Evolutionary conservation across 2,797 vertebrate species (phyloP), one percentile per base, ranked within the genome.

Genomic region (Hoplostethus mediterraneus): DNA sequence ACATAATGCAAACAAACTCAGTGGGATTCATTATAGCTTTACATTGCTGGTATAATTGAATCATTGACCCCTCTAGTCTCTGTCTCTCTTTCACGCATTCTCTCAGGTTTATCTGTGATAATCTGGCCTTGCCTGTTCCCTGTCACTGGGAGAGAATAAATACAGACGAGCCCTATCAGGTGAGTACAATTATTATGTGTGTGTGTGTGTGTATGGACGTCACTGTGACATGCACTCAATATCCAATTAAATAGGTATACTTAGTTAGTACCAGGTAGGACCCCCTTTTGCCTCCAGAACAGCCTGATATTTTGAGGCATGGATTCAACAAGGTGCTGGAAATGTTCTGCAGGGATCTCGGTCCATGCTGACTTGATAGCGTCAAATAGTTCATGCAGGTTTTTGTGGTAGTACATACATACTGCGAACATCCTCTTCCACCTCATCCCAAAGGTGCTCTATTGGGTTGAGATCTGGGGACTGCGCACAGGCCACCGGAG

Each of bases 61-160:
- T n/a, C 21, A 13, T 16, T 52, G 9, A 9, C 8, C 3, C 6
- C 1, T 67, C 9, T 42, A 30, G 12, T 57, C 25, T 54, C 5
- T 77, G 36, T 77, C 36, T 67, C 14, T 21, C 28, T 67, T 36
- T 75, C 65, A 77, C 79, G 64, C 77, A 67, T 40, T 60, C 72
- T 48, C 59, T 44, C 92, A 99, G 97, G 93, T 98, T 97, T 75
- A 97, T 99, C 88, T 99, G 98, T 93, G 97, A 97, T 91, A 99
- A 99, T 73, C 94, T 97, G 60, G 95, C 97, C 33, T 95, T 99
- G 58, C 97, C 97, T 47, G 91, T 99, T 71, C 98, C 98, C 1
- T 93, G 95, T 13, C 97, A 99, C 83, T 99, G 98, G 98, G 98
- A 99, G 84, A 96, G 96, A 77, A 96, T 99, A 82, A 97, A 98